Evolutionary conservation across 1,140 invertebrate species (phyloP).

Genomic region (Drosophila trapezifrons): DNA sequence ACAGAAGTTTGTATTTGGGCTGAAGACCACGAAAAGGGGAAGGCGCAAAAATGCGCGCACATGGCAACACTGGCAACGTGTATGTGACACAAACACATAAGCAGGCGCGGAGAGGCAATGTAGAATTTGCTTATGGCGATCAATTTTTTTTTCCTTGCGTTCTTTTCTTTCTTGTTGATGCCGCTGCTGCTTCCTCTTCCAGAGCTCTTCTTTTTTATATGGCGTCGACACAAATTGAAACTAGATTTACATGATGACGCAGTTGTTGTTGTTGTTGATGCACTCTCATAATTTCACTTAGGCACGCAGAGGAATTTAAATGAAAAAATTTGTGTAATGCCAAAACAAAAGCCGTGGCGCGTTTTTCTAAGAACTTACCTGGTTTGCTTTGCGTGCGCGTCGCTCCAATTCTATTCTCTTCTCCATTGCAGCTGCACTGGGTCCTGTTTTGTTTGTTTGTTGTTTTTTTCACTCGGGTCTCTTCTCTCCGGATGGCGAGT

Average conservation of each 20-base stretch:
- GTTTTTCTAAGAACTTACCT: slow-evolving; percentile 87
- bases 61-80: slow-evolving; percentile 72
- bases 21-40: slow-evolving; percentile 47
- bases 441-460: slow-evolving; percentile 49
- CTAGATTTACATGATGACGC: slow-evolving; percentile 76
- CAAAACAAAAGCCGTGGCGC: slow-evolving; percentile 57
- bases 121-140: slow-evolving; percentile 81
- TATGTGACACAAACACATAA: slow-evolving; percentile 39
- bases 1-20: slow-evolving; percentile 42
- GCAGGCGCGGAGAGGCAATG: slow-evolving; percentile 33
- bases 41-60: slow-evolving; percentile 77
- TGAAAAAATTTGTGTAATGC: slow-evolving; percentile 54
- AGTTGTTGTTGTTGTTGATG: slow-evolving; percentile 50
- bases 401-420: slow-evolving; percentile 96
- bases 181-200: slow-evolving; percentile 48
- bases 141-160: slow-evolving; percentile 66
- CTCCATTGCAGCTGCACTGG: slow-evolving; percentile 88
- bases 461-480: slow-evolving; percentile 20
- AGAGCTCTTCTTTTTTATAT: slow-evolving; percentile 51
- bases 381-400: slow-evolving; percentile 91
- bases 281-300: slow-evolving; percentile 34
- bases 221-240: slow-evolving; percentile 71
- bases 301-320: slow-evolving; percentile 21
- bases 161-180: slow-evolving; percentile 47
- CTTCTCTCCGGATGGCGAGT: slow-evolving; percentile 46